Conservation (phyloP, 2,888 invertebrate genomes). For the Eutolmus rufibarbis region DNA sequence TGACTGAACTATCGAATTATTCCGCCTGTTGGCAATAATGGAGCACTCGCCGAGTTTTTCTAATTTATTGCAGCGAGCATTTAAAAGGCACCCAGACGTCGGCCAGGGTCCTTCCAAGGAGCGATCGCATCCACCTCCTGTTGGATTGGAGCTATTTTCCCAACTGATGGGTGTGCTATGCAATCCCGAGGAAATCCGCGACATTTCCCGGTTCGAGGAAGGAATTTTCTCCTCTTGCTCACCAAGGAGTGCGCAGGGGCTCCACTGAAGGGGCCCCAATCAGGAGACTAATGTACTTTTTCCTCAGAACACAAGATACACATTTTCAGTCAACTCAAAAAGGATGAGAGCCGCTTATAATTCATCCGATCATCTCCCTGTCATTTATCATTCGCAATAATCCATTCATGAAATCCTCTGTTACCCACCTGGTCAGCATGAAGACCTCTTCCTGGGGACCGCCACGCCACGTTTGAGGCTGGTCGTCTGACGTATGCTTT, state of each 20-base stretch:
- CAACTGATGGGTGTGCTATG: background rate
- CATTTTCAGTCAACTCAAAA: background rate
- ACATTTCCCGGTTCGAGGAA: background rate
- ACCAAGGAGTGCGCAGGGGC: background rate
- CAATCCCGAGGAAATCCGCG: background rate
- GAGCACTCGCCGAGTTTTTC: background rate
- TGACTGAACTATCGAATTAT: background rate
- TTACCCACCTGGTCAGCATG: conserved; percentile 12
- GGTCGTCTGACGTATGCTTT: conserved; percentile 2
- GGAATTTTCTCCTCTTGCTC: background rate
- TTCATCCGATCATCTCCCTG: conserved; percentile 21
- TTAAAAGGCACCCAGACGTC: background rate
- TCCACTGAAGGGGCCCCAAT: background rate
- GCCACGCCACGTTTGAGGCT: background rate
- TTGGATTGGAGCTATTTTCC: background rate
- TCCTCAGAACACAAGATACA: background rate
- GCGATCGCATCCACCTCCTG: background rate
- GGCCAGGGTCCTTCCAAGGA: background rate
- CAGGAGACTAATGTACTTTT: background rate
- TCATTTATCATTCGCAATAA: conserved; percentile 30
- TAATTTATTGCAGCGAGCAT: background rate
- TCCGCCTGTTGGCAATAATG: background rate
- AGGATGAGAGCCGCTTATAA: conserved; percentile 2
- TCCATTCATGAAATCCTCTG: conserved; percentile 32
- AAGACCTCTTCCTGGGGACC: background rate